Base-by-base conservation (phyloP, 1,140 invertebrate species). In the Drosophila funebris region DNA sequence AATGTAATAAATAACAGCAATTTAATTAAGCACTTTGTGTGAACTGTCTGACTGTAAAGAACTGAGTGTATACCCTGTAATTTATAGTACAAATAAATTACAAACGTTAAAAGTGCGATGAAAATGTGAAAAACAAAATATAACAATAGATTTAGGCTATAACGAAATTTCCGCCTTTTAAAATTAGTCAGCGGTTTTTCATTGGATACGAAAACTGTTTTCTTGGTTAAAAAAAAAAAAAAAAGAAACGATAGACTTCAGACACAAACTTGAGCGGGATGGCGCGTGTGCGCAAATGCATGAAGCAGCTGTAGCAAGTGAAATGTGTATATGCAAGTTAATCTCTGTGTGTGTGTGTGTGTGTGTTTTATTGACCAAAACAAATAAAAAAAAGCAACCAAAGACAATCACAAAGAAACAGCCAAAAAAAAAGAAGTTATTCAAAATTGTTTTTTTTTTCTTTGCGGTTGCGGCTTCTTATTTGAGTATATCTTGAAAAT, bases 201-300 rank as follows among this genome's bases (percentile, higher is more conserved):
- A 62, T 8, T 37, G 39, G 29, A 41, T 22, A 53, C 11, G 52
- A 41, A 24, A 57, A 50, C 33, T 33, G 4, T 20, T 46, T 62
- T 36, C 24, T 46, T 48, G 39, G 41, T 54, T 48, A 64, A 36
- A 18, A 20, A 48, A 61, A 22, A 31, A 22, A 60, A 54, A 33
- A 60, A 9, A 67, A 57, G 24, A 72, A 73, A 81, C 69, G 53
- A 88, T 88, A 88, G 78, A 87, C 83, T 87, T 73, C 70, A 78
- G 78, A 76, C 72, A 87, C 75, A 83, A 88, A 87, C 83, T 79
- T 76, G 53, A 75, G 71, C 58, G 56, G 31, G 36, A 22, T 60
- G 57, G 64, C 61, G 57, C 82, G 66, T 61, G 63, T 73, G 69
- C 69, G 50, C 68, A 71, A 71, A 69, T 69, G 73, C 81, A 84